Evolutionary conservation across 2,113 vertebrate species (phyloP).

Genomic region (Ameiurus melas): DNA sequence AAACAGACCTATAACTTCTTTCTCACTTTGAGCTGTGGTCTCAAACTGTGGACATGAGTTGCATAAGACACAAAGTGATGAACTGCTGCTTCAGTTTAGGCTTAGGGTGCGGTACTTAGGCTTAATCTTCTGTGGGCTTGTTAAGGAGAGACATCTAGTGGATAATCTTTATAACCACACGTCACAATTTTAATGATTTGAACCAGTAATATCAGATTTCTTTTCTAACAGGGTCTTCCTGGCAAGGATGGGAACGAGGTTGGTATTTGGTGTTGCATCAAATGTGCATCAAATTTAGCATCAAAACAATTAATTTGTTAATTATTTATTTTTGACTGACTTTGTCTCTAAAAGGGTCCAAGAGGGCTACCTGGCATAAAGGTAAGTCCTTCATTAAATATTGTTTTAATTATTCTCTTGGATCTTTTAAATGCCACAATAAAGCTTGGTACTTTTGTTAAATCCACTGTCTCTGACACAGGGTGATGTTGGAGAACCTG

Average conservation of each 20-base stretch:
- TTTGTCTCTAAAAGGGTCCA: conserved; percentile 66
- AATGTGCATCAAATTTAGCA: neutral
- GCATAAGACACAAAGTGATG: neutral
- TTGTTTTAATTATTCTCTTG: neutral
- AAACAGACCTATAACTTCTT: conserved; percentile 10
- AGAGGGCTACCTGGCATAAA: conserved; percentile 74
- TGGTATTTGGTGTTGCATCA: conserved; percentile 51
- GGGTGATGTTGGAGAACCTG: conserved; percentile 74
- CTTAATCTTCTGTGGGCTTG: neutral
- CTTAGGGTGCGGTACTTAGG: neutral
- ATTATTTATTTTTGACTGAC: neutral
- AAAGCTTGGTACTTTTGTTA: neutral
- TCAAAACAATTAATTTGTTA: neutral
- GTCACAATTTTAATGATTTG: neutral
- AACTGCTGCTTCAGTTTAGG: neutral
- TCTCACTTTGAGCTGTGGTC: neutral
- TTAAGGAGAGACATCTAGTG: conserved; percentile 44
- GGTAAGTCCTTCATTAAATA: conserved; percentile 58
- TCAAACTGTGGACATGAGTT: neutral
- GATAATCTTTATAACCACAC: conserved; percentile 8
- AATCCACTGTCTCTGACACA: conserved; percentile 50
- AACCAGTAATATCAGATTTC: neutral
- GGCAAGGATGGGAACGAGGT: conserved; percentile 74
- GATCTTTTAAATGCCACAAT: neutral
- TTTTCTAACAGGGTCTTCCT: conserved; percentile 64